Percentiles rank a stretch among this genome's conserved stretches.
Evolutionary conservation across 2,888 invertebrate genomes (phyloP).

Genomic region (Sphaerophoria taeniata): DNA sequence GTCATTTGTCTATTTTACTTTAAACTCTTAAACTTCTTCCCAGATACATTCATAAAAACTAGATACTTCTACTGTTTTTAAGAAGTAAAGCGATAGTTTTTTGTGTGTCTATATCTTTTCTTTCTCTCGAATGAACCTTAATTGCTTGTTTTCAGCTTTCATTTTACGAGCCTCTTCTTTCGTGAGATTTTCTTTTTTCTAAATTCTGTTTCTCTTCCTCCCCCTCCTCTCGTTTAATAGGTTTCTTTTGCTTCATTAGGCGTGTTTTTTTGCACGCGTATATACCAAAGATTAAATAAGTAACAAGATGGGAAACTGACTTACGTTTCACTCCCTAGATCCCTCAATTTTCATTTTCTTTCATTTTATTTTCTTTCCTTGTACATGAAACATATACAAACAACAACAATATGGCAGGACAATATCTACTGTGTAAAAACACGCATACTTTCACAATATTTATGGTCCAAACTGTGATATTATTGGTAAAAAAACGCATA

Average conservation of each 20-base stretch:
- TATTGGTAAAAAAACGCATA: too few relatives aligned
- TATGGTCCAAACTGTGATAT: too few relatives aligned
- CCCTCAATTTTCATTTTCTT: too few relatives aligned
- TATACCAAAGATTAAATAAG: too few relatives aligned
- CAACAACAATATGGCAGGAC: too few relatives aligned
- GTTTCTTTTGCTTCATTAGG: constrained; percentile 35
- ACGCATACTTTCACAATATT: too few relatives aligned
- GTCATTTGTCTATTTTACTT: constrained; percentile 26
- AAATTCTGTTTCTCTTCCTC: constrained; percentile 3
- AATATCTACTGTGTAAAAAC: too few relatives aligned
- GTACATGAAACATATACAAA: too few relatives aligned
- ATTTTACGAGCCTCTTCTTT: constrained; percentile 25
- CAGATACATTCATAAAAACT: neutral
- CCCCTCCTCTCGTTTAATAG: constrained; percentile 9
- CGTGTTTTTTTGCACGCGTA: too few relatives aligned
- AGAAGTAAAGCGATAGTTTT: constrained; percentile 37
- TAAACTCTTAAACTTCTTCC: constrained; percentile 18
- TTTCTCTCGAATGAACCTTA: constrained; percentile 27
- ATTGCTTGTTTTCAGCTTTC: constrained; percentile 42
- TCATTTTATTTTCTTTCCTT: too few relatives aligned
- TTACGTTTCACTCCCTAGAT: too few relatives aligned
- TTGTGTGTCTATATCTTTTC: neutral
- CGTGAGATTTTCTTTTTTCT: constrained; percentile 35
- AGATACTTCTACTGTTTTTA: constrained; percentile 20
- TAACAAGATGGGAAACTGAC: too few relatives aligned